Conservation (phyloP, 2,888 invertebrate species). For the Aquatica leii region DNA sequence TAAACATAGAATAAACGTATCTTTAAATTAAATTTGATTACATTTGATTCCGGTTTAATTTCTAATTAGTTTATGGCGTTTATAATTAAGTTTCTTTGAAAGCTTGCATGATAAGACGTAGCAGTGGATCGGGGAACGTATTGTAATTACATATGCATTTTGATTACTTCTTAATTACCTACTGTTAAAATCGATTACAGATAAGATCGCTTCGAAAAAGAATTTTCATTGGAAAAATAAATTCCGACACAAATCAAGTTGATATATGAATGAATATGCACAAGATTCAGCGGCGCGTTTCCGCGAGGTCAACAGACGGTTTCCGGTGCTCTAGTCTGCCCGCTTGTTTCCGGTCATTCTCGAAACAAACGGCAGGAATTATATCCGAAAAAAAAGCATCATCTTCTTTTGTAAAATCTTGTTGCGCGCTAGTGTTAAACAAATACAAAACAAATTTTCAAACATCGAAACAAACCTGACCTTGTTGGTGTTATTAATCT, state of each 20-base stretch:
- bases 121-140: no score
- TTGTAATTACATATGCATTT: no score
- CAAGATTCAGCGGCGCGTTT: constrained; percentile 50
- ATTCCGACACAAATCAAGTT: constrained; percentile 45
- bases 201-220: no score
- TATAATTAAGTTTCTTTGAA: no score
- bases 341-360: constrained; percentile 50
- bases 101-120: no score
- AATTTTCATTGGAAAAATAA: constrained; percentile 21
- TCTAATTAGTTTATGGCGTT: no score
- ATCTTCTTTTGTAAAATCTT: neutral
- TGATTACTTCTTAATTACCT: no score
- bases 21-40: no score
- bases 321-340: constrained; percentile 51
- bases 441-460: constrained; percentile 12
- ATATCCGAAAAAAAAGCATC: constrained; percentile 2
- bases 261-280: constrained; percentile 49
- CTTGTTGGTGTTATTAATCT: constrained; percentile 36
- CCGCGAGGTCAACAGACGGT: constrained; percentile 54
- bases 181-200: no score
- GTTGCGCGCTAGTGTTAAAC: neutral
- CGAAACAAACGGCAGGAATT: constrained; percentile 18
- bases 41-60: no score
- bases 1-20: no score
- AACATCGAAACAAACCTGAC: constrained; percentile 17